These are phyloP conservation scores for Eueides isabella DNA, from an alignment of 1,140 invertebrate genomes.

Conservation along the genomic window DNA sequence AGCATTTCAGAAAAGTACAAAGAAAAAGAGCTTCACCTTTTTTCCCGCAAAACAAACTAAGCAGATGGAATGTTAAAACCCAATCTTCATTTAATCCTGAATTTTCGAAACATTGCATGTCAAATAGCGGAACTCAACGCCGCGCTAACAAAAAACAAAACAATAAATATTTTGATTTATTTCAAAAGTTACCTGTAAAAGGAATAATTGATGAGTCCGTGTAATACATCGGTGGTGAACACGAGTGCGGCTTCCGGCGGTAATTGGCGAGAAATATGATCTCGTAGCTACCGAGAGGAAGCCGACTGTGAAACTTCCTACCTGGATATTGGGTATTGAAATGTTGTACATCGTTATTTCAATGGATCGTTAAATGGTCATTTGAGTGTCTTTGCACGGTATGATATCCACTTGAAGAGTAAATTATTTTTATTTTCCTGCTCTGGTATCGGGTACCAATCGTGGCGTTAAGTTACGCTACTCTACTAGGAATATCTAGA, in stretches of 20 bases:
- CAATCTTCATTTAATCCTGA: too few species aligned
- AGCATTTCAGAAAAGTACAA: too few species aligned
- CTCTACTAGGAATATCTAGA: too few species aligned
- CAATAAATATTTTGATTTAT: not conserved
- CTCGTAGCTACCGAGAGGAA: slow-evolving; percentile 4
- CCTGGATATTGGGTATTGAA: slow-evolving; percentile 4
- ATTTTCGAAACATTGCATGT: too few species aligned
- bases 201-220: slow-evolving; percentile 6
- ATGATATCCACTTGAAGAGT: too few species aligned
- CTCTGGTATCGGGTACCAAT: too few species aligned
- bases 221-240: not conserved
- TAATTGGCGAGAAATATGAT: slow-evolving; percentile 57
- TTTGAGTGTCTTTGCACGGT: not conserved
- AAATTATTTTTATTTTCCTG: too few species aligned
- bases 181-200: not conserved
- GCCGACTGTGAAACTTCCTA: slow-evolving; percentile 13
- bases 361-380: not conserved
- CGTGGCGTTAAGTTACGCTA: too few species aligned
- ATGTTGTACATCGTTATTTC: slow-evolving; percentile 8
- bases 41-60: too few species aligned
- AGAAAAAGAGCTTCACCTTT: too few species aligned
- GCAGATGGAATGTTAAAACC: too few species aligned
- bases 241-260: slow-evolving; percentile 29
- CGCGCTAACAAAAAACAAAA: not conserved
- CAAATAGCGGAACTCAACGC: too few species aligned